Evolutionary conservation across 2,888 invertebrate genomes (phyloP).

Genomic region (Parelbella ahira): DNA sequence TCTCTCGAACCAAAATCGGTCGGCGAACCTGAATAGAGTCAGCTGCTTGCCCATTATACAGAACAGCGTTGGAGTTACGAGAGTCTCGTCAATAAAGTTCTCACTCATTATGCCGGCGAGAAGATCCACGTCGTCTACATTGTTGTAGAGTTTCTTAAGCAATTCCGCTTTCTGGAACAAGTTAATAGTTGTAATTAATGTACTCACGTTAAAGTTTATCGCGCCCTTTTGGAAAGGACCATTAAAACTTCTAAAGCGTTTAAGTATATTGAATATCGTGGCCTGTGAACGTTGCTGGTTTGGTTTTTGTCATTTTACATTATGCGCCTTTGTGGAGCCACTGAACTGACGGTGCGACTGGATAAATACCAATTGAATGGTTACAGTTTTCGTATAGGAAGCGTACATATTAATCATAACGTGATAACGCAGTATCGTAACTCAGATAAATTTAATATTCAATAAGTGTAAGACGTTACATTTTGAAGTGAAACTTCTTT

Average conservation of each 20-base stretch:
- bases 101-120: slow-evolving; percentile 58
- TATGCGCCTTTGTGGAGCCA: no score
- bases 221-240: slow-evolving; percentile 8
- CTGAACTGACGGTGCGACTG: no score
- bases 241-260: slow-evolving; percentile 22
- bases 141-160: slow-evolving; percentile 46
- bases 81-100: slow-evolving; percentile 44
- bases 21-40: slow-evolving; percentile 48
- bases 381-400: no score
- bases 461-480: no score
- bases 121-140: slow-evolving; percentile 56
- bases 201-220: slow-evolving; percentile 20
- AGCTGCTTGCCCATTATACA: slow-evolving; percentile 59
- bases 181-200: slow-evolving; percentile 24
- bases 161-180: slow-evolving; percentile 54
- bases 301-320: no score
- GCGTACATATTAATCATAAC: no score
- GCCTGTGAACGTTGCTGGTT: no score
- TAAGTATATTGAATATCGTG: no score
- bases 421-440: no score
- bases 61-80: slow-evolving; percentile 54
- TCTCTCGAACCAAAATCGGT: slow-evolving; percentile 62
- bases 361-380: no score
- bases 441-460: no score
- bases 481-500: no score